Conservation (phyloP, 2,888 invertebrate species). For the Psylliodes chrysocephalus region DNA sequence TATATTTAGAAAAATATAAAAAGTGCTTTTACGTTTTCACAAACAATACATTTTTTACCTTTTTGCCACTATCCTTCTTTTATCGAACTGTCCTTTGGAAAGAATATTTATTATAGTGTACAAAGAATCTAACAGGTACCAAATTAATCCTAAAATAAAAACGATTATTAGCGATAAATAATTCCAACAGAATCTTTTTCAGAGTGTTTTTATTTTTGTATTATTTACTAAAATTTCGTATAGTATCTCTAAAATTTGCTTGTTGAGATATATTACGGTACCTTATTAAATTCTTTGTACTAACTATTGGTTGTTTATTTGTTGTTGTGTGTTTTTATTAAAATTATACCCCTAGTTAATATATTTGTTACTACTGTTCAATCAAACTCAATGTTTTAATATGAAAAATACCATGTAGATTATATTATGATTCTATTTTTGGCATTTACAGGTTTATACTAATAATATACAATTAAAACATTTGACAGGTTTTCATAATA, state of each 20-base stretch:
- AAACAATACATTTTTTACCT: background rate
- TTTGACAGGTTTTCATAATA: too few relatives aligned
- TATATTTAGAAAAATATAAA: too few relatives aligned
- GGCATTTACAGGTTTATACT: slow-evolving; percentile 3
- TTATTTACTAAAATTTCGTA: too few relatives aligned
- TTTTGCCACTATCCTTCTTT: slow-evolving; percentile 8
- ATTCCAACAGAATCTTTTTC: too few relatives aligned
- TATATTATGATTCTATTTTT: background rate
- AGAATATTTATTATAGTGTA: slow-evolving; percentile 3
- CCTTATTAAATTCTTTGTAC: background rate
- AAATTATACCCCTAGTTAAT: slow-evolving; percentile 4
- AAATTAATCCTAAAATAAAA: too few relatives aligned
- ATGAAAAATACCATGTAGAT: background rate
- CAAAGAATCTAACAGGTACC: too few relatives aligned
- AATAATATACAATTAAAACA: too few relatives aligned
- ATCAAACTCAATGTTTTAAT: slow-evolving; percentile 12
- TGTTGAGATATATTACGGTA: too few relatives aligned
- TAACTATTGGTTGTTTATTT: background rate
- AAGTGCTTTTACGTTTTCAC: background rate
- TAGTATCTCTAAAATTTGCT: too few relatives aligned
- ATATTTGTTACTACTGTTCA: slow-evolving; percentile 10
- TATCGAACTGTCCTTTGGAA: slow-evolving; percentile 14
- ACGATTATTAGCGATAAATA: too few relatives aligned
- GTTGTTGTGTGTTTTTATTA: slow-evolving; percentile 20
- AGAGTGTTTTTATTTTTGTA: too few relatives aligned